Evolutionary conservation across 2,797 vertebrate species (phyloP).

Genomic region (Falco rusticolus): DNA sequence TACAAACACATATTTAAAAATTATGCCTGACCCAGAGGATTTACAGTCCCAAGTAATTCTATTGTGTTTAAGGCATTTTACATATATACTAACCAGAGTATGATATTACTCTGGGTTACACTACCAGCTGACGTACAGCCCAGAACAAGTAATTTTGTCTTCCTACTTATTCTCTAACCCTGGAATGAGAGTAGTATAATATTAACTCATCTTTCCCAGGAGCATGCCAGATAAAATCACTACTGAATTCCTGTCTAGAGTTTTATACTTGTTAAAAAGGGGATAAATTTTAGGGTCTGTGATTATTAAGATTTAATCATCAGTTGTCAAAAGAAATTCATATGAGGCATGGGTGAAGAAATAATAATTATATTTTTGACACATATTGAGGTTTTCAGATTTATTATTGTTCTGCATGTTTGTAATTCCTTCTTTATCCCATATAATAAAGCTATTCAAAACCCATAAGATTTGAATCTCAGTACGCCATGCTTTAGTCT

Average conservation of each 20-base stretch:
- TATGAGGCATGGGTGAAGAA: background rate
- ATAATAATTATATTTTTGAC: background rate
- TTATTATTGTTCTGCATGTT: background rate
- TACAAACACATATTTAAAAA: background rate
- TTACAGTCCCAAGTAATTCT: background rate
- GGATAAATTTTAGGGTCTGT: background rate
- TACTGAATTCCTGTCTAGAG: background rate
- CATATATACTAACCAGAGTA: background rate
- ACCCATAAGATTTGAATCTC: background rate
- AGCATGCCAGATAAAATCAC: background rate
- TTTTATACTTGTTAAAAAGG: background rate
- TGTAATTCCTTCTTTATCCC: background rate
- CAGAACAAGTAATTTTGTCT: background rate
- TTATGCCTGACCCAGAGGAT: background rate
- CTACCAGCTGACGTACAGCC: background rate
- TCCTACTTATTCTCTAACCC: background rate
- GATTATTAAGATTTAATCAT: background rate
- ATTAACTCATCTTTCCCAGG: background rate
- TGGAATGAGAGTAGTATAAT: background rate
- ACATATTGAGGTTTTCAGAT: background rate
- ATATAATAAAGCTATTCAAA: background rate
- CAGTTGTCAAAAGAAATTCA: background rate
- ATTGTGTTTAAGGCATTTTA: background rate
- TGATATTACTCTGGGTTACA: background rate
- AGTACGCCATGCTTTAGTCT: background rate